Base-by-base conservation (phyloP, 2,888 invertebrate genomes). In the Autographa gamma region DNA sequence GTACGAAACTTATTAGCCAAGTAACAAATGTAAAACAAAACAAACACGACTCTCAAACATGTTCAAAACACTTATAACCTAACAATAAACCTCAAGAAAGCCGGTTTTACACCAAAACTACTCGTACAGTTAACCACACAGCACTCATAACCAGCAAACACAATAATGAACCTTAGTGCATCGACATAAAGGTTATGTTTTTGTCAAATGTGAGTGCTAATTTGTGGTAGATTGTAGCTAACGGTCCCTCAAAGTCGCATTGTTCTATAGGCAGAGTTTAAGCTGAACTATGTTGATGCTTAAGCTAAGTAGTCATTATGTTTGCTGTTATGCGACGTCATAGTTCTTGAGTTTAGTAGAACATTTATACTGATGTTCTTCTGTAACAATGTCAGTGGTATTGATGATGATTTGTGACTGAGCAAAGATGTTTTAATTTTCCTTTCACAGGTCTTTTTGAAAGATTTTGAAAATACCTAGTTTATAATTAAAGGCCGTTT, bases 41-140 rank as follows among this genome's bases (percentile, higher is more conserved):
- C n/a, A 48, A n/a, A 48, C 38, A 38, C 48, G 48, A n/a, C 48
- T 3, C 48, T 48, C 48, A 48, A 48, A 48, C 48, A 48, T 48
- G 48, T 14, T 7, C 48, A 16, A 48, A 48, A 48, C 48, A n/a
- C n/a, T n/a, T 16, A 4, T 43, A 43, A 43, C 43, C 43, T 43
- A 48, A n/a, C 48, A n/a, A n/a, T 48, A 48, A 48, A 48, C 48
- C 48, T 48, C 48, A 48, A 56, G 19, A 56, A 56, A 56, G 56
- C 19, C 13, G 19, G 56, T 25, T 19, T 9, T 13, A 56, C 11
- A 56, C 19, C 25, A 56, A 56, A 25, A 25, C 19, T 11, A 25
- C 25, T 25, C 4, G 56, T 56, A 56, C 56, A 56, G 18, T 25
- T 11, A 25, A 56, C 56, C 56, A 13, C 14, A 25, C 25, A 4